Percentiles rank a stretch among this genome's conserved stretches.
Evolutionary conservation across 2,888 invertebrate species (phyloP).

Genomic region (Hydriomena furcata): DNA sequence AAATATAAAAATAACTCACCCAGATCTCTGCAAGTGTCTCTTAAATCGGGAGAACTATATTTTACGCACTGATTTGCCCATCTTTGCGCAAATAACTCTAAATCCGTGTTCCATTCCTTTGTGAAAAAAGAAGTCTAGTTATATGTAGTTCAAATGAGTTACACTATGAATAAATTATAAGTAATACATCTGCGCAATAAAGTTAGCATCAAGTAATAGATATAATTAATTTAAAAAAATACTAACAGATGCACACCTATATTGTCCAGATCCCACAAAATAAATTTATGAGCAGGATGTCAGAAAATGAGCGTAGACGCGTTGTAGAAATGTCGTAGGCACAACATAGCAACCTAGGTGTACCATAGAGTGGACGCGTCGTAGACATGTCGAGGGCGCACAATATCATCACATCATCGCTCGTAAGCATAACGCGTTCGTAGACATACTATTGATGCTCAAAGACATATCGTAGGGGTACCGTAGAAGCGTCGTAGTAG

Average conservation of each 20-base stretch:
- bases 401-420: background rate
- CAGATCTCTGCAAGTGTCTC: slow-evolving; percentile 63
- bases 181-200: too few species aligned
- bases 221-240: too few species aligned
- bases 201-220: too few species aligned
- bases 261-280: too few species aligned
- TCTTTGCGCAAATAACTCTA: slow-evolving; percentile 63
- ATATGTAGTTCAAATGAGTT: too few species aligned
- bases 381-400: background rate
- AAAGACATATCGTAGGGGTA: background rate
- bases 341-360: too few species aligned
- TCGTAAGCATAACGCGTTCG: background rate
- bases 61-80: slow-evolving; percentile 73
- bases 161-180: too few species aligned
- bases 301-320: background rate
- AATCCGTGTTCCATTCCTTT: slow-evolving; percentile 62
- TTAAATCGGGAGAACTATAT: slow-evolving; percentile 48
- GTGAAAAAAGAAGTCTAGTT: background rate
- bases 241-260: too few species aligned
- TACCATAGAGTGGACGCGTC: background rate
- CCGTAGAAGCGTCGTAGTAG: background rate
- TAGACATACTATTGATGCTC: background rate
- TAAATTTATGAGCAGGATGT: too few species aligned
- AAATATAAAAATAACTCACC: slow-evolving; percentile 47
- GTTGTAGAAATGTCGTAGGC: background rate